Conservation (phyloP, 2,113 vertebrate genomes). For the Ceuthmochares aereus region DNA sequence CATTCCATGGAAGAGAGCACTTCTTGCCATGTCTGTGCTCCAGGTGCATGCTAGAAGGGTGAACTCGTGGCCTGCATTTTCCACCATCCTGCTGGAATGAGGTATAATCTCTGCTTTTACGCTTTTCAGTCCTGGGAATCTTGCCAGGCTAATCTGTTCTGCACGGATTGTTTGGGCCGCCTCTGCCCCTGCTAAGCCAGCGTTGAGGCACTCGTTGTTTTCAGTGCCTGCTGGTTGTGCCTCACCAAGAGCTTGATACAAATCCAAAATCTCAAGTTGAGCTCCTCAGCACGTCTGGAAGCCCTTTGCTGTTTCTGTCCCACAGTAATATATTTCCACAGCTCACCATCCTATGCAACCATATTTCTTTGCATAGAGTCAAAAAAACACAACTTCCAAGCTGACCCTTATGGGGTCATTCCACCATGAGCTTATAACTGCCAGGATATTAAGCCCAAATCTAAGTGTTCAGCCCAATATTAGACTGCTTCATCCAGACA, state of each 20-base stretch:
- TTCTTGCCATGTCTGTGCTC: not conserved
- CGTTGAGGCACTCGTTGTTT: not conserved
- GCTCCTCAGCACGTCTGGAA: not conserved
- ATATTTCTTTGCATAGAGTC: not conserved
- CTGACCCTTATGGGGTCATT: not conserved
- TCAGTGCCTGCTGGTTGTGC: not conserved
- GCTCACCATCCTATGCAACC: not conserved
- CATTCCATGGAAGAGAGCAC: not conserved
- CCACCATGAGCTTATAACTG: not conserved
- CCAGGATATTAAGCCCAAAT: not conserved
- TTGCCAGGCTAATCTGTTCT: conserved; percentile 34
- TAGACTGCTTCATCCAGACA: not conserved
- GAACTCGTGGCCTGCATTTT: not conserved
- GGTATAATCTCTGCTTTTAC: not conserved
- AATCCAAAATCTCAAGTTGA: conserved; percentile 18
- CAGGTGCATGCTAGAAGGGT: not conserved
- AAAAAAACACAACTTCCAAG: not conserved
- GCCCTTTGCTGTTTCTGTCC: not conserved
- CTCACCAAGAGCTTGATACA: conserved; percentile 27
- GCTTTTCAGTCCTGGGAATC: not conserved
- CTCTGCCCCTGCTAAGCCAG: not conserved
- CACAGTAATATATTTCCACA: not conserved
- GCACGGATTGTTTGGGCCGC: not conserved
- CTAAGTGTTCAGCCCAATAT: not conserved
- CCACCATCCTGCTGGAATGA: not conserved